phyloP scores from a whole-genome alignment of 2,797 vertebrate genomes.

The Mormyrops boulengeri region DNA sequence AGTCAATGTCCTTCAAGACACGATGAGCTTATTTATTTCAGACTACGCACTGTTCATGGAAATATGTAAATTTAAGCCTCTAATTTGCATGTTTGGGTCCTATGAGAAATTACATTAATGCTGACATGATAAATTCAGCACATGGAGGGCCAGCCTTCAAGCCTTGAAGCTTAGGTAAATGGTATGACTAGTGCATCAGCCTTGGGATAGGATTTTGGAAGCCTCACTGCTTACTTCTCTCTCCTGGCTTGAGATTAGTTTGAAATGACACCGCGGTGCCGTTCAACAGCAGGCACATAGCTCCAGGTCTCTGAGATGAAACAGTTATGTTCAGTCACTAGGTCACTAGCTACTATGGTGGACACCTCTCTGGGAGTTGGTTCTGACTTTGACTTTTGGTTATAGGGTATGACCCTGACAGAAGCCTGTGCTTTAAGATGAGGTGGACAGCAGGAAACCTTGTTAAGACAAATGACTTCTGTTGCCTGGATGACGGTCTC shows the following conservation, averaged over 20 bases:
- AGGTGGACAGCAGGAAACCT: neutral
- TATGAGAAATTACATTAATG: neutral
- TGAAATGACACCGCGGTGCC: neutral
- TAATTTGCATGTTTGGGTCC: neutral
- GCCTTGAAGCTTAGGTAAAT: neutral
- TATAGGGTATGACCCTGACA: neutral
- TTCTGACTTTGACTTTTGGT: neutral
- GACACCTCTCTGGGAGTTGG: neutral
- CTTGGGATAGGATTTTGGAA: neutral
- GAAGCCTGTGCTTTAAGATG: neutral
- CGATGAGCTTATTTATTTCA: neutral
- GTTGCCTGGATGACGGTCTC: neutral
- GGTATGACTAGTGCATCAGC: neutral
- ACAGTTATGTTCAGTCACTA: neutral
- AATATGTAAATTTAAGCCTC: neutral
- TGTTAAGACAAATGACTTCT: neutral
- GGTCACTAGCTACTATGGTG: neutral
- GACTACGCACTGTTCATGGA: neutral
- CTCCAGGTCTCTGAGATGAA: neutral
- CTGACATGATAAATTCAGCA: neutral
- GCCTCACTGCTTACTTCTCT: neutral
- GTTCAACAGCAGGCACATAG: neutral
- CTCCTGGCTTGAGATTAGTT: neutral
- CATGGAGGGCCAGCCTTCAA: neutral
- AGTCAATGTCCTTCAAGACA: neutral